Evolutionary conservation across 2,888 invertebrate genomes (phyloP).

Genomic region (Ametastegia equiseti): DNA sequence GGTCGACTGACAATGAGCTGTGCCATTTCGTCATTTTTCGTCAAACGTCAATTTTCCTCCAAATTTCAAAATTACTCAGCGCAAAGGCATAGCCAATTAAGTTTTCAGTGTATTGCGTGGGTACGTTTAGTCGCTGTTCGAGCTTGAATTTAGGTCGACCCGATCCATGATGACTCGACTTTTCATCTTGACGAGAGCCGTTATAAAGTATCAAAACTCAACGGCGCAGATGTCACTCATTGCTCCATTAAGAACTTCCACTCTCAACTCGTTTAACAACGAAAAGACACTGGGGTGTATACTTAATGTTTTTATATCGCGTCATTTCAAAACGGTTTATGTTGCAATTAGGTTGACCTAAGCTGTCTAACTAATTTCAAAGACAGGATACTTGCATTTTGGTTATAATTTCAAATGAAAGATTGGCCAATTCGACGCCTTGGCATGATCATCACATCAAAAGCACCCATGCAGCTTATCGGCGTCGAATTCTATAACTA

Average conservation of each 20-base stretch:
- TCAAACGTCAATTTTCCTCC: background rate
- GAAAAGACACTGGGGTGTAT: conserved; percentile 29
- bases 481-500: background rate
- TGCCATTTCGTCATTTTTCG: background rate
- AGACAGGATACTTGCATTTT: background rate
- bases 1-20: background rate
- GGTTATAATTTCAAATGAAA: background rate
- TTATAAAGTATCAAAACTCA: conserved; percentile 22
- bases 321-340: conserved; percentile 38
- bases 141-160: background rate
- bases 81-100: background rate
- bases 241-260: conserved; percentile 48
- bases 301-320: conserved; percentile 39
- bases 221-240: conserved; percentile 46
- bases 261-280: conserved; percentile 46
- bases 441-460: too few species aligned
- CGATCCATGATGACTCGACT: conserved; percentile 31
- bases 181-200: conserved; percentile 33
- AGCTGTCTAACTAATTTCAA: conserved; percentile 22
- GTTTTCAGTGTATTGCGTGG: background rate
- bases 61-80: background rate
- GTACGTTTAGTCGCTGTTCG: background rate
- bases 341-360: conserved; percentile 27
- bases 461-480: background rate
- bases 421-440: background rate